Evolutionary conservation across 1,140 invertebrate species (phyloP).

Genomic region (Phocides pigmalion): DNA sequence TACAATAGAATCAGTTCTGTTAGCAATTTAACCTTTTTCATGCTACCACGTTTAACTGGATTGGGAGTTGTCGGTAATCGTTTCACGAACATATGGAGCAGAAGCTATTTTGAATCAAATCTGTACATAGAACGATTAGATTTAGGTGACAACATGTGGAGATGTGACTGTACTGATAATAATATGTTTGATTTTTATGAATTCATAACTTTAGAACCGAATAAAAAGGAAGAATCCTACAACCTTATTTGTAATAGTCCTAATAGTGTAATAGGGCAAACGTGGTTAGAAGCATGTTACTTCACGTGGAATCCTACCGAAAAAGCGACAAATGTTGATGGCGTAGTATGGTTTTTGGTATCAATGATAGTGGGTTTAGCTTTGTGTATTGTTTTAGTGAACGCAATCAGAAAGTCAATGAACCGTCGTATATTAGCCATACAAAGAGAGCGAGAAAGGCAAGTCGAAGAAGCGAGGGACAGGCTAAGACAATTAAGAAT

Average conservation of each 20-base stretch:
- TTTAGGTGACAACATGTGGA: constrained; percentile 89
- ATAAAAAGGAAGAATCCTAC: constrained; percentile 82
- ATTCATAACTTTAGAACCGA: constrained; percentile 84
- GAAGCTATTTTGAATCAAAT: constrained; percentile 85
- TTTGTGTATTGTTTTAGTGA: constrained; percentile 76
- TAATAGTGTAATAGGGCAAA: constrained; percentile 84
- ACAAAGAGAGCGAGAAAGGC: constrained; percentile 85
- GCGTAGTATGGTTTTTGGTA: constrained; percentile 86
- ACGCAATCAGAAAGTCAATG: constrained; percentile 84
- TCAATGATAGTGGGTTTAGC: constrained; percentile 82
- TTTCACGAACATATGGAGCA: constrained; percentile 85
- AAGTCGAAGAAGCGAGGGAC: constrained; percentile 83
- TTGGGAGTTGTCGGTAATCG: constrained; percentile 88
- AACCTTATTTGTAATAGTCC: constrained; percentile 86
- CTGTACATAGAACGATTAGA: constrained; percentile 83
- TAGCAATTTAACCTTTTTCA: constrained; percentile 83
- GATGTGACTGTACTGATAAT: constrained; percentile 86
- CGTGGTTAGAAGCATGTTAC: constrained; percentile 87
- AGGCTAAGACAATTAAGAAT: constrained; percentile 83
- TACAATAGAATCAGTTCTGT: constrained; percentile 82
- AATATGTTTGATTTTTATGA: constrained; percentile 85
- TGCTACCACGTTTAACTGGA: constrained; percentile 82
- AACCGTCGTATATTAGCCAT: constrained; percentile 83
- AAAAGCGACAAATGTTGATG: constrained; percentile 72
- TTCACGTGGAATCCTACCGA: constrained; percentile 83